Conservation (phyloP, 2,797 vertebrate genomes). For the Paramormyrops hopkinsi region DNA sequence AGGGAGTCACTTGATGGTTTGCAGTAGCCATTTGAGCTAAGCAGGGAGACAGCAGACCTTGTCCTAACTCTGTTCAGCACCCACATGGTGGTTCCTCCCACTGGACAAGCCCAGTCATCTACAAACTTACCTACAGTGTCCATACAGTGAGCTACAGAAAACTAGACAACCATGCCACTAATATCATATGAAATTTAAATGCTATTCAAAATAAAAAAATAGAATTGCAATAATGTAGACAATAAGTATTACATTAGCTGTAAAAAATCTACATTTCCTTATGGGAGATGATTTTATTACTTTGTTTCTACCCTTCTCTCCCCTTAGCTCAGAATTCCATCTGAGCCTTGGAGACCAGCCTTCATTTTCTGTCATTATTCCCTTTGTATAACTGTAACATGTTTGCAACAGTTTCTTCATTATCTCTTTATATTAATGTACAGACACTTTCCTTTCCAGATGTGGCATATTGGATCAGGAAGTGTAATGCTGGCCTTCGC, state of each 20-base stretch:
- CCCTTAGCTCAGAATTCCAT: not conserved
- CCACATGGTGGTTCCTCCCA: not conserved
- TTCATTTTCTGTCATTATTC: slow-evolving; percentile 1
- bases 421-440: not conserved
- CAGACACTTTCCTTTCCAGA: not conserved
- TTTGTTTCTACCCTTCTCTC: not conserved
- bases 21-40: not conserved
- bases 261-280: not conserved
- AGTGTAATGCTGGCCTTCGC: not conserved
- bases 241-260: not conserved
- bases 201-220: not conserved
- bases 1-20: not conserved
- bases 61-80: not conserved
- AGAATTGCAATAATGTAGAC: not conserved
- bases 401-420: not conserved
- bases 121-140: not conserved
- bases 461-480: not conserved
- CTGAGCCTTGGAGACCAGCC: not conserved
- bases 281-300: not conserved
- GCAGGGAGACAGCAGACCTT: not conserved
- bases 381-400: not conserved
- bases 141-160: not conserved
- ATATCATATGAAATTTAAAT: not conserved
- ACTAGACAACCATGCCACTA: not conserved
- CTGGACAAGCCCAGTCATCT: not conserved